Evolutionary conservation across 2,113 vertebrate species (phyloP).

Genomic region (Chaetodon trifascialis): DNA sequence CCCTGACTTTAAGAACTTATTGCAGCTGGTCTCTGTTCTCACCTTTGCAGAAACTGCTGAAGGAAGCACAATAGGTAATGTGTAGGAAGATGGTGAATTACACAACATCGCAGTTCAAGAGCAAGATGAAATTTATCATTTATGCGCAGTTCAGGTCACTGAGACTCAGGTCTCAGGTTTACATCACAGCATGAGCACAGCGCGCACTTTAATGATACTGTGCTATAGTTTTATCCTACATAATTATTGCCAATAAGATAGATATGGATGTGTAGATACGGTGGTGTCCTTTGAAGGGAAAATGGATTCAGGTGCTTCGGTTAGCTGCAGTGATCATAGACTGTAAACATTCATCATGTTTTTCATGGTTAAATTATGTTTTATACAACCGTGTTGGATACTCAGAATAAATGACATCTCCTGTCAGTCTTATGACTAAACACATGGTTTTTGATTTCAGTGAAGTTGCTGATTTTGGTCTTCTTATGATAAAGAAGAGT

Average conservation of each 20-base stretch:
- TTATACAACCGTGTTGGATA: not conserved
- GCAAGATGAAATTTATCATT: constrained; percentile 37
- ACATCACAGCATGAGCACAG: not conserved
- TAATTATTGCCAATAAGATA: not conserved
- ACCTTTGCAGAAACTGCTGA: constrained; percentile 46
- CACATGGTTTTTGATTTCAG: not conserved
- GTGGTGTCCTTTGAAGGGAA: not conserved
- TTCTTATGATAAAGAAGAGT: constrained; percentile 32
- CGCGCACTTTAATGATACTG: not conserved
- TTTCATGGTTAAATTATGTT: not conserved
- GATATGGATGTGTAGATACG: not conserved
- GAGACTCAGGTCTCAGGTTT: not conserved
- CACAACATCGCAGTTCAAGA: constrained; percentile 54
- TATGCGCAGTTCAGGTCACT: not conserved
- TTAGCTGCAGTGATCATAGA: not conserved
- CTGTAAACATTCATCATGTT: not conserved
- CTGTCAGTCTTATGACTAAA: not conserved
- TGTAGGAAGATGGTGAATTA: constrained; percentile 35
- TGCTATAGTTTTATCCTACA: not conserved
- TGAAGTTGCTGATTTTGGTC: constrained; percentile 51
- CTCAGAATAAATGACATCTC: not conserved
- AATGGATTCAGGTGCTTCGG: not conserved
- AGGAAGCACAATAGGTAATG: constrained; percentile 34
- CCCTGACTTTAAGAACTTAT: constrained; percentile 37
- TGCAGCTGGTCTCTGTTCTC: not conserved